These are phyloP conservation scores for Porites lobata DNA, from an alignment of 92 coral and sea anemone genomes.

Conservation along the genomic window DNA sequence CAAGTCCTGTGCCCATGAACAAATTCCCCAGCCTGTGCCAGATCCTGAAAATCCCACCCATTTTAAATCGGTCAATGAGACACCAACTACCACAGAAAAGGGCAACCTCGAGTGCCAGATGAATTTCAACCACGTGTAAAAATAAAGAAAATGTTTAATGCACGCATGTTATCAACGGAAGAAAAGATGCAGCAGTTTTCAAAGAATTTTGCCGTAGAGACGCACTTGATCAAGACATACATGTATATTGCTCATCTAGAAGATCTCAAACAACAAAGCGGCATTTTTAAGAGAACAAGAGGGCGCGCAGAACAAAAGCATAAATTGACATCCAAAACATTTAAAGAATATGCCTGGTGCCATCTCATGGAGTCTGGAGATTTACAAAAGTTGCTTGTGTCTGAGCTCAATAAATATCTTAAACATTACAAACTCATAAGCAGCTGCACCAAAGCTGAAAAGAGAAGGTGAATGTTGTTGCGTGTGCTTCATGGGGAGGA, in stretches of 20 bases:
- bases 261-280: background rate
- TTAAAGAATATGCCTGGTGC: constrained; percentile 4
- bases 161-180: no score
- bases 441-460: constrained; percentile 24
- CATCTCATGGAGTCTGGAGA: constrained; percentile 3
- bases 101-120: no score
- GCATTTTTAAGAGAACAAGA: background rate
- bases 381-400: constrained; percentile 10
- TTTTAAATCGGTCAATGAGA: constrained; percentile 24
- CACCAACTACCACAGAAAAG: background rate
- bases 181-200: no score
- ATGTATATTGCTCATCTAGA: background rate
- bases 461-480: constrained; percentile 7
- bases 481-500: constrained; percentile 11
- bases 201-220: background rate
- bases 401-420: constrained; percentile 24
- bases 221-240: background rate
- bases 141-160: no score
- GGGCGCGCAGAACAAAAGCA: background rate
- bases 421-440: constrained; percentile 5
- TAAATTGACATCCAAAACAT: background rate
- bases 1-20: constrained; percentile 23
- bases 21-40: constrained; percentile 30
- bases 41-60: constrained; percentile 36
- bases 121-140: no score